Evolutionary conservation across 2,888 invertebrate genomes (phyloP).

Genomic region (Caenorhabditis sinica): DNA sequence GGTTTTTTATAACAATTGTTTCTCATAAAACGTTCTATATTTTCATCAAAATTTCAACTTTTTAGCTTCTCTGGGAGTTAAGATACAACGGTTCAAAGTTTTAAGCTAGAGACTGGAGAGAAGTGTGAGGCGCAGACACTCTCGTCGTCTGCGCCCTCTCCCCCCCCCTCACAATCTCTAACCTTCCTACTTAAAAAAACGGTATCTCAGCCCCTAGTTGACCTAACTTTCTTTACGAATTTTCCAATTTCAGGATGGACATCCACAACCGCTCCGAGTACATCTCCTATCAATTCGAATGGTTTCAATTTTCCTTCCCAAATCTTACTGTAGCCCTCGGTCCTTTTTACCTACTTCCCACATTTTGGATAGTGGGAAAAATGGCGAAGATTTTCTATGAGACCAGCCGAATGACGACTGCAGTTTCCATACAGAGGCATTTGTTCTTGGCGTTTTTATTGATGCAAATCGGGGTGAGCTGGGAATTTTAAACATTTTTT

Average conservation of each 20-base stretch:
- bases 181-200: neutral
- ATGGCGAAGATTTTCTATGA: conserved; percentile 18
- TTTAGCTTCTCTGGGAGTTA: neutral
- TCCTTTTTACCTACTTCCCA: conserved; percentile 18
- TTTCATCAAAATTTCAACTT: neutral
- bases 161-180: neutral
- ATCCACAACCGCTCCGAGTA: conserved; percentile 34
- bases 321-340: conserved; percentile 23
- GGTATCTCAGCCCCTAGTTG: neutral
- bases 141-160: neutral
- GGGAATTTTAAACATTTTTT: neutral
- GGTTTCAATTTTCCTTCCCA: conserved; percentile 8
- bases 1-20: neutral
- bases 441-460: conserved; percentile 38
- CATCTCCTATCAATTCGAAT: conserved; percentile 19
- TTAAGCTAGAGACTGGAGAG: too few relatives aligned
- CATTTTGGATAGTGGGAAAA: conserved; percentile 30
- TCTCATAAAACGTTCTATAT: neutral
- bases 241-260: conserved; percentile 27
- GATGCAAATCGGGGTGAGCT: conserved; percentile 48
- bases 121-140: neutral
- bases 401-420: neutral
- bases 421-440: conserved; percentile 22
- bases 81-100: neutral
- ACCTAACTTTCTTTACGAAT: neutral